Evolutionary conservation across 1,140 invertebrate genomes (phyloP).

Genomic region (Agrilus planipennis): DNA sequence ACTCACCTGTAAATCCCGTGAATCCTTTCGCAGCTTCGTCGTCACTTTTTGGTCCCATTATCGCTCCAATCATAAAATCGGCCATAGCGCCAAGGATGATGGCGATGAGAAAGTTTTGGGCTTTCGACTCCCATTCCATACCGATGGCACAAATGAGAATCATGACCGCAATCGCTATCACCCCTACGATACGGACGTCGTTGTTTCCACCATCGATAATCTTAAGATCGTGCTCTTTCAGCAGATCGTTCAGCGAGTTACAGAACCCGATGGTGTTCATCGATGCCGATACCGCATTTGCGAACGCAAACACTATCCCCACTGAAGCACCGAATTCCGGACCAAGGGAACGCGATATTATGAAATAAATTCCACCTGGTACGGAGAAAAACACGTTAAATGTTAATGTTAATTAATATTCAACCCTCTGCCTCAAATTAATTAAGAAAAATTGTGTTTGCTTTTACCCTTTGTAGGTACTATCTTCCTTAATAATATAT

Average conservation of each 20-base stretch:
- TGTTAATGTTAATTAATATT: too few species aligned
- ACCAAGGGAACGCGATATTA: slow-evolving; percentile 91
- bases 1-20: slow-evolving; percentile 66
- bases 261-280: slow-evolving; percentile 99
- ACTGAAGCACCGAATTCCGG: slow-evolving; percentile 97
- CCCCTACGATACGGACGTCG: slow-evolving; percentile 68
- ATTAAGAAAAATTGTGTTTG: too few species aligned
- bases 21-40: slow-evolving; percentile 64
- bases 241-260: slow-evolving; percentile 74
- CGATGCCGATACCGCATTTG: slow-evolving; percentile 90
- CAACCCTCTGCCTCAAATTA: too few species aligned
- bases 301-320: slow-evolving; percentile 92
- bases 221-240: slow-evolving; percentile 45
- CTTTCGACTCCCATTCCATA: slow-evolving; percentile 82
- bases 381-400: slow-evolving; percentile 11
- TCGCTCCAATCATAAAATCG: slow-evolving; percentile 79
- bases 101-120: slow-evolving; percentile 76
- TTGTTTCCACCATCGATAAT: slow-evolving; percentile 65
- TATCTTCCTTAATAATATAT: too few species aligned
- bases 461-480: too few species aligned
- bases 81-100: slow-evolving; percentile 81
- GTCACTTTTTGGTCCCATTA: slow-evolving; percentile 60
- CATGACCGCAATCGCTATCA: slow-evolving; percentile 62
- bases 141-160: slow-evolving; percentile 78
- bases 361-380: slow-evolving; percentile 89